These are phyloP conservation scores for Rhabdomys dilectus DNA, from an alignment of 2,113 vertebrate species.

Conservation along the genomic window DNA sequence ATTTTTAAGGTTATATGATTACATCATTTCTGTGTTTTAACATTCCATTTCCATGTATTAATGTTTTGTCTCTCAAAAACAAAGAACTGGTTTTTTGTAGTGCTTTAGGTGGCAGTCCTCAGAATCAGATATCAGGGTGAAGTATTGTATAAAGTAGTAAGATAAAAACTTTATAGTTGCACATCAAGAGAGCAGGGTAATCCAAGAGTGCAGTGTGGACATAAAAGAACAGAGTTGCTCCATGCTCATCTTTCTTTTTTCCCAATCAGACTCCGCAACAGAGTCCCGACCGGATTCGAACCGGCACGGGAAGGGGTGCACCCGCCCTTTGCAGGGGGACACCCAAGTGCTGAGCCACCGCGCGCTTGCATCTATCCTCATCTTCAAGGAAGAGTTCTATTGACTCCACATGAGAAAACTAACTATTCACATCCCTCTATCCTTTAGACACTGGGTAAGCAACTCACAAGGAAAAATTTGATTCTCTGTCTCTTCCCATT, in stretches of 20 bases:
- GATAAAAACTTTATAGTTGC: neutral
- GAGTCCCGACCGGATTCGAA: too few relatives aligned
- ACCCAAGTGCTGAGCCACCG: too few relatives aligned
- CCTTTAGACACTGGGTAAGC: neutral
- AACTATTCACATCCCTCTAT: neutral
- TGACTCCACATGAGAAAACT: neutral
- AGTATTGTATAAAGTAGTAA: neutral
- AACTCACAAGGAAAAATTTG: neutral
- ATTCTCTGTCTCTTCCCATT: neutral
- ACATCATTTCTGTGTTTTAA: neutral
- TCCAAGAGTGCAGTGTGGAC: accelerated
- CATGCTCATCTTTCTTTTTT: neutral
- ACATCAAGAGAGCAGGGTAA: neutral
- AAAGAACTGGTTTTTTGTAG: neutral
- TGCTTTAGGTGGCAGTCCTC: neutral
- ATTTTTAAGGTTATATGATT: neutral
- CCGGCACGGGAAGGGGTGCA: too few relatives aligned
- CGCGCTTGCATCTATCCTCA: too few relatives aligned
- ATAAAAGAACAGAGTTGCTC: neutral
- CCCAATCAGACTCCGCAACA: too few relatives aligned
- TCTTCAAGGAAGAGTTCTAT: neutral
- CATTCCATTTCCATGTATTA: neutral
- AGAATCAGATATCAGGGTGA: neutral
- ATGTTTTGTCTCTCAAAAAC: neutral
- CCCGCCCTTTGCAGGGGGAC: too few relatives aligned